These are phyloP conservation scores for Tragulus kanchil DNA, from an alignment of 2,113 vertebrate genomes.

Conservation along the genomic window DNA sequence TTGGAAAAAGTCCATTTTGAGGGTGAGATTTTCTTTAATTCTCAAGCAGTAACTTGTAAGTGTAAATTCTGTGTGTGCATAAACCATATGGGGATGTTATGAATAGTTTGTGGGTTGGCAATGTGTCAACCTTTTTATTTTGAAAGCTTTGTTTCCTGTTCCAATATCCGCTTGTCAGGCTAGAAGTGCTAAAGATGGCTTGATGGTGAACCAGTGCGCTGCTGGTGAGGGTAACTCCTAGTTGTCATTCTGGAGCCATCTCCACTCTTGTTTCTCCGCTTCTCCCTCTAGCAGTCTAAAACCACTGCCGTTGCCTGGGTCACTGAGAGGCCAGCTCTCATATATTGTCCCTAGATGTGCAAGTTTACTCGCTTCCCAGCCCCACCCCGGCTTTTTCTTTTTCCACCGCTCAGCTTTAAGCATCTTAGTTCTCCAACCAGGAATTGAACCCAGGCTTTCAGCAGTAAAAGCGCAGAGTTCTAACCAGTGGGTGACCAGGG, in stretches of 20 bases:
- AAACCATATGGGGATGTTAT: background rate
- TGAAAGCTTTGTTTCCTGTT: background rate
- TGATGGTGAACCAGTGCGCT: background rate
- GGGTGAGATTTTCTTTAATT: background rate
- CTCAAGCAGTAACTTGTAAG: background rate
- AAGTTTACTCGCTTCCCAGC: background rate
- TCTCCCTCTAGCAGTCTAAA: background rate
- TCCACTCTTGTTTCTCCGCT: background rate
- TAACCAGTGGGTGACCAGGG: background rate
- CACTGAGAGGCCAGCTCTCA: background rate
- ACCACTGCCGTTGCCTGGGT: background rate
- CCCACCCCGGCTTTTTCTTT: accelerated
- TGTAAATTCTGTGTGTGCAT: background rate
- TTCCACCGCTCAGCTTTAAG: background rate
- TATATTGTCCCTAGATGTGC: background rate
- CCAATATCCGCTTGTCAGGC: background rate
- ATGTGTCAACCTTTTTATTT: background rate
- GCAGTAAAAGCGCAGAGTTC: background rate
- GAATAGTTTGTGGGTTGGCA: background rate
- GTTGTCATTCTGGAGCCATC: background rate
- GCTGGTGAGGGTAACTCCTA: background rate
- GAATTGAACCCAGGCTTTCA: background rate
- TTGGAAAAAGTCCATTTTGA: background rate
- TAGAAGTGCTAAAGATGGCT: background rate
- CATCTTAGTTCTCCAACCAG: background rate